Evolutionary conservation across 1,140 invertebrate species (phyloP).

Genomic region (Drosophila equinoxialis): DNA sequence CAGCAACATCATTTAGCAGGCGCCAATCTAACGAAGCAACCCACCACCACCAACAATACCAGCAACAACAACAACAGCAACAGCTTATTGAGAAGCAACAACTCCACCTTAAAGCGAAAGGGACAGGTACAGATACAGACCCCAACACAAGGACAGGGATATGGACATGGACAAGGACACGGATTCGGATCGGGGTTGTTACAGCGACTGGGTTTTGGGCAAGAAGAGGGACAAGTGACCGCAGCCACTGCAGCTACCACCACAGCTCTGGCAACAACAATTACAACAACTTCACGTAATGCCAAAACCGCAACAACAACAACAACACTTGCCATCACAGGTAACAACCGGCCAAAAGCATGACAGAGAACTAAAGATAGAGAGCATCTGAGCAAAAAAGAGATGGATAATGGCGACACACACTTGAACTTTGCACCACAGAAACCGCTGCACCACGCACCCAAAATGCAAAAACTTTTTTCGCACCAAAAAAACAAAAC

Average conservation of each 20-base stretch:
- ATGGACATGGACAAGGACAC: conserved; percentile 32
- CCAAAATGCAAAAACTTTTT: conserved; percentile 1
- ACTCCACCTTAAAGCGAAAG: conserved; percentile 54
- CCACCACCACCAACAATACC: conserved; percentile 52
- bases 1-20: conserved; percentile 57
- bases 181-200: conserved; percentile 11
- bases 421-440: conserved; percentile 65
- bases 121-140: conserved; percentile 40
- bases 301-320: conserved; percentile 77
- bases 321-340: conserved; percentile 77
- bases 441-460: conserved; percentile 35
- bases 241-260: conserved; percentile 70
- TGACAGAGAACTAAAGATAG: no score
- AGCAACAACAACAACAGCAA: conserved; percentile 27
- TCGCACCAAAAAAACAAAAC: conserved; percentile 4
- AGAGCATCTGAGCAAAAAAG: not conserved
- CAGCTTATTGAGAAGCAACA: conserved; percentile 40
- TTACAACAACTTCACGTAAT: conserved; percentile 78
- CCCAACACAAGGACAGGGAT: conserved; percentile 27
- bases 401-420: conserved; percentile 1
- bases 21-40: conserved; percentile 74
- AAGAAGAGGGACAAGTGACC: conserved; percentile 51
- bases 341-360: conserved; percentile 49
- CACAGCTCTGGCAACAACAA: conserved; percentile 74
- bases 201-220: conserved; percentile 33